These are phyloP conservation scores for Trididemnum nubilum DNA, from an alignment of 23 tunicate species.

Conservation along the genomic window DNA sequence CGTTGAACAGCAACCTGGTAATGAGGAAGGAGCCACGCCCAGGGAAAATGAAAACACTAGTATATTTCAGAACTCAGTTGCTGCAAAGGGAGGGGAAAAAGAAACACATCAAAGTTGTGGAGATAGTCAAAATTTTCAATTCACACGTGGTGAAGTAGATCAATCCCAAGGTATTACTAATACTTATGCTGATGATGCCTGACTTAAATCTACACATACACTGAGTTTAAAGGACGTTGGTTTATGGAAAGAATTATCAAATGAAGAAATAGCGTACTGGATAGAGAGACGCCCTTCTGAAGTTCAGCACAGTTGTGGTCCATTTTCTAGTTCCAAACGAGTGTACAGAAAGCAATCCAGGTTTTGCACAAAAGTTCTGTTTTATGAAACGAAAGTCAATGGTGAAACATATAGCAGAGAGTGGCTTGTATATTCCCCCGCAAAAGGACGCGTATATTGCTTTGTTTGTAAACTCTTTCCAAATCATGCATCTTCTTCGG, in stretches of 20 bases:
- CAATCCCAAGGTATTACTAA: constrained; percentile 19
- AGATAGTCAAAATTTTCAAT: too few species aligned
- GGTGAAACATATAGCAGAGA: constrained; percentile 32
- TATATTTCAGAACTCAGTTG: too few species aligned
- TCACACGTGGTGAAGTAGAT: constrained; percentile 20
- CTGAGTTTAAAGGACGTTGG: constrained; percentile 29
- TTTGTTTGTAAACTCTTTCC: constrained; percentile 11
- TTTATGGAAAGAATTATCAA: constrained; percentile 17
- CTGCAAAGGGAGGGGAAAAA: too few species aligned
- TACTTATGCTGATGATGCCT: constrained; percentile 10
- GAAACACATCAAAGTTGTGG: too few species aligned
- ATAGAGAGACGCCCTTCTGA: constrained; percentile 28
- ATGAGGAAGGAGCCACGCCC: constrained; percentile 32
- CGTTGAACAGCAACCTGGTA: too few species aligned
- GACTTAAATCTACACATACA: constrained; percentile 30
- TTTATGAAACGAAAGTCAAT: background rate
- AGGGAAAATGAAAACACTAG: constrained; percentile 36
- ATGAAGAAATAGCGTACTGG: constrained; percentile 29
- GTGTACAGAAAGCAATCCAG: constrained; percentile 32
- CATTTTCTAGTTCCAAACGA: constrained; percentile 27
- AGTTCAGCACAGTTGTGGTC: constrained; percentile 23
- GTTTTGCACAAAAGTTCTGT: background rate
- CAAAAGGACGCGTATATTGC: constrained; percentile 20
- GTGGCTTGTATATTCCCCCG: constrained; percentile 16
- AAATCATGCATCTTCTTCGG: constrained; percentile 18